Conservation (phyloP, 2,113 vertebrate genomes). For the Equus przewalskii region DNA sequence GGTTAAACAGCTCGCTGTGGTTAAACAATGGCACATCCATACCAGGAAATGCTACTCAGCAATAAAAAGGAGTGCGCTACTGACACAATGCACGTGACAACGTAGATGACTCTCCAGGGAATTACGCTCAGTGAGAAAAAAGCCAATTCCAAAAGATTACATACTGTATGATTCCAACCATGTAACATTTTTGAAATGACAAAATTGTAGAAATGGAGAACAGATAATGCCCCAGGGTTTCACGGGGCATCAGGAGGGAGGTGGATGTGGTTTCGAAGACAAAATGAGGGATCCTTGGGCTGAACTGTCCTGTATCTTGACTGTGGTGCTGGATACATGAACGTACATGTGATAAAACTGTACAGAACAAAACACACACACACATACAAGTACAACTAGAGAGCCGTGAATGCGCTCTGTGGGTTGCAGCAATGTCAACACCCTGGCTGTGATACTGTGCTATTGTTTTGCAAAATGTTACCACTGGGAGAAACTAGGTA, state of each 20-base stretch:
- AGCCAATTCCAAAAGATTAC: conserved; percentile 1
- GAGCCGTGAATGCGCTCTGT: neutral
- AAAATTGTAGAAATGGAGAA: neutral
- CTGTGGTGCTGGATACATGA: neutral
- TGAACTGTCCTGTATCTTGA: neutral
- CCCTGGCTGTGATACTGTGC: neutral
- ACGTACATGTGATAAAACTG: neutral
- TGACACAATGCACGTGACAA: neutral
- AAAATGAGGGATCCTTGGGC: neutral
- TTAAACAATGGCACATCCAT: neutral
- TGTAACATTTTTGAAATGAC: neutral
- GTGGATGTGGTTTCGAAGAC: neutral
- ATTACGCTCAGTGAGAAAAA: neutral
- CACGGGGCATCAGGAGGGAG: too few relatives aligned
- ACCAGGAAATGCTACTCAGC: neutral
- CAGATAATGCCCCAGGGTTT: neutral
- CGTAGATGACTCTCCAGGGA: neutral
- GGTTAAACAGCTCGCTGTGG: neutral
- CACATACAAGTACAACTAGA: neutral
- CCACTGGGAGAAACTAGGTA: neutral
- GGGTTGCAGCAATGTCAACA: neutral
- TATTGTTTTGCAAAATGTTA: conserved; percentile 1
- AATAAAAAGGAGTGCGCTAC: neutral
- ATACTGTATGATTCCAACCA: neutral
- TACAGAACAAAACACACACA: neutral